Evolutionary conservation across 2,797 vertebrate species (phyloP).

Genomic region (Sebastes wilsoni): DNA sequence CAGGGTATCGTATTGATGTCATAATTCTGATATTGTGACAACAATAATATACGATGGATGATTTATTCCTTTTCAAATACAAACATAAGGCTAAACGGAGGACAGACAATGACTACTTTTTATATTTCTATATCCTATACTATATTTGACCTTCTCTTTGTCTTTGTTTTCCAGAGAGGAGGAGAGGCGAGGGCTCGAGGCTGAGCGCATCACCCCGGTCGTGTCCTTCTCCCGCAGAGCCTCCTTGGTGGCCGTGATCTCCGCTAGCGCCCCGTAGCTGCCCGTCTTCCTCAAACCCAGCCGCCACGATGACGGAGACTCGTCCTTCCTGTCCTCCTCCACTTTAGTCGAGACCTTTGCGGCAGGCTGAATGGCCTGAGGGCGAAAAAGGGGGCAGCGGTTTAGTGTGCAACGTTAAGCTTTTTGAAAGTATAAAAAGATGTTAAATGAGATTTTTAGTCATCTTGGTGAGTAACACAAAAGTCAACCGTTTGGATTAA

Average conservation of each 20-base stretch:
- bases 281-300: slow-evolving; percentile 95
- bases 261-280: slow-evolving; percentile 95
- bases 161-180: slow-evolving; percentile 97
- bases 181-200: slow-evolving; percentile 96
- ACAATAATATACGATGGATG: not conserved
- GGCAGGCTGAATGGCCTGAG: slow-evolving; percentile 70
- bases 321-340: slow-evolving; percentile 96
- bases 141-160: slow-evolving; percentile 81
- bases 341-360: slow-evolving; percentile 88
- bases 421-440: not conserved
- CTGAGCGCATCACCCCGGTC: slow-evolving; percentile 95
- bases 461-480: slow-evolving; percentile 35
- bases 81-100: not conserved
- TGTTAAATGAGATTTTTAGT: slow-evolving; percentile 12
- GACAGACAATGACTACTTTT: not conserved
- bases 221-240: slow-evolving; percentile 95
- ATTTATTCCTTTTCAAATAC: not conserved
- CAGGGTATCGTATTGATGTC: too few relatives aligned
- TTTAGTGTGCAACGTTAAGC: not conserved
- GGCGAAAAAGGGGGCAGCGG: not conserved
- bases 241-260: slow-evolving; percentile 97
- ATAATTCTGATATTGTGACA: too few relatives aligned
- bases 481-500: slow-evolving; percentile 39
- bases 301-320: slow-evolving; percentile 96
- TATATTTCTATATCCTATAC: not conserved